Percentiles rank a stretch among this genome's conserved stretches.
These are phyloP conservation scores for Notoglanidium macrostoma DNA, from an alignment of 2,797 vertebrate genomes.

Conservation along the genomic window DNA sequence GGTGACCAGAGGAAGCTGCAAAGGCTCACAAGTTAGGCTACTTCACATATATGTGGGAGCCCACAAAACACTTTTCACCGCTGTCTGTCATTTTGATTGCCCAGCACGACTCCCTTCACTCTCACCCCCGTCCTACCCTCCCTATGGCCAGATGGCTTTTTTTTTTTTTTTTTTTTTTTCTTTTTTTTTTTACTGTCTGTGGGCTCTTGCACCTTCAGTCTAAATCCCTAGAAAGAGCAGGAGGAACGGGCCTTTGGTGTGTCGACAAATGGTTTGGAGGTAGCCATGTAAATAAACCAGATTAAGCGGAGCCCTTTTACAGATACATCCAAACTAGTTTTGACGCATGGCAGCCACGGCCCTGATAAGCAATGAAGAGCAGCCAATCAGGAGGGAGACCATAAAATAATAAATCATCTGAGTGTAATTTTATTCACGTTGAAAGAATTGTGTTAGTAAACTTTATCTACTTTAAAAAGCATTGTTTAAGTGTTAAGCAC, in stretches of 20 bases:
- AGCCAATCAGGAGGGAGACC: constrained; percentile 11
- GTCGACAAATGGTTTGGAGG: constrained; percentile 97
- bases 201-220: constrained; percentile 93
- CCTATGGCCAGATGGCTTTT: constrained; percentile 89
- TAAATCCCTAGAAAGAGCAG: constrained; percentile 81
- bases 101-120: constrained; percentile 86
- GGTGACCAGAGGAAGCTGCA: constrained; percentile 85
- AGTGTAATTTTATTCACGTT: neutral
- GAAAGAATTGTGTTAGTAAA: neutral
- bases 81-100: constrained; percentile 96
- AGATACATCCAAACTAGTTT: constrained; percentile 80
- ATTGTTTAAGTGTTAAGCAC: neutral
- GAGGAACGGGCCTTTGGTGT: constrained; percentile 57
- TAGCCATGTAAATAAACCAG: constrained; percentile 92
- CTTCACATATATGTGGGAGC: constrained; percentile 98
- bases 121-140: constrained; percentile 62
- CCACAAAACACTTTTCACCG: constrained; percentile 95
- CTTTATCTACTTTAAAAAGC: neutral
- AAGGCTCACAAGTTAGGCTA: constrained; percentile 89
- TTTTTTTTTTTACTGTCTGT: constrained; percentile 86
- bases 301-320: constrained; percentile 89
- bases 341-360: constrained; percentile 63
- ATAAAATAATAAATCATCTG: constrained; percentile 16
- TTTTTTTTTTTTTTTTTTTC: constrained; percentile 74
- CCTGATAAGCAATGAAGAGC: constrained; percentile 36